These are phyloP conservation scores for Rhagonycha fulva DNA, from an alignment of 2,888 invertebrate genomes.

Conservation along the genomic window DNA sequence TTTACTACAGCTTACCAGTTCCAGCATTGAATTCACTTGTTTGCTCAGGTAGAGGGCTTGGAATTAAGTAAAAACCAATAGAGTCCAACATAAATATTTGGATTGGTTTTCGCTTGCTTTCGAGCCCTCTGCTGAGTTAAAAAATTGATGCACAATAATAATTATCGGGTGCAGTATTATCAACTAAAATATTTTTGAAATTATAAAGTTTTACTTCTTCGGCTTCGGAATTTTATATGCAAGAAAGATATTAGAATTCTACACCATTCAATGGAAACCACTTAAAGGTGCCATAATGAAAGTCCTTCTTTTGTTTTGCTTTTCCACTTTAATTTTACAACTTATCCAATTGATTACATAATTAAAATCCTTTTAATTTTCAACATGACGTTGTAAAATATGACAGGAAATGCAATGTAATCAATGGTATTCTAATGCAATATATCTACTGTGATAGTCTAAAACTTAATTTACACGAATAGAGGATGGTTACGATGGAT, in stretches of 20 bases:
- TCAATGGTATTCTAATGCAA: background rate
- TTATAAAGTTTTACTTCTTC: background rate
- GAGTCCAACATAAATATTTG: no score
- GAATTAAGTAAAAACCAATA: no score
- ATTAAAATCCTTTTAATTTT: background rate
- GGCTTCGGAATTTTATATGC: background rate
- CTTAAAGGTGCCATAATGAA: background rate
- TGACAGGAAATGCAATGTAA: background rate
- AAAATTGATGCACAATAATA: no score
- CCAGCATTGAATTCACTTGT: no score
- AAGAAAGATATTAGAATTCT: background rate
- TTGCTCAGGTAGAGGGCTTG: no score
- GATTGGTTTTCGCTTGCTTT: no score
- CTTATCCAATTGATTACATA: background rate
- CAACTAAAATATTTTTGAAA: background rate
- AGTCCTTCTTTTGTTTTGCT: background rate
- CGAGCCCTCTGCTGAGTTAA: no score
- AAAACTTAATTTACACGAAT: background rate
- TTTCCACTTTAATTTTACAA: background rate
- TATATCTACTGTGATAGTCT: background rate
- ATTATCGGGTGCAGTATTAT: no score
- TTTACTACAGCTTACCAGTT: no score
- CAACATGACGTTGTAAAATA: background rate
- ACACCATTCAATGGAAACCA: background rate
- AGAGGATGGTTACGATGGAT: background rate